Conservation (phyloP, 2,113 vertebrate species). For the Lycaon pictus region DNA sequence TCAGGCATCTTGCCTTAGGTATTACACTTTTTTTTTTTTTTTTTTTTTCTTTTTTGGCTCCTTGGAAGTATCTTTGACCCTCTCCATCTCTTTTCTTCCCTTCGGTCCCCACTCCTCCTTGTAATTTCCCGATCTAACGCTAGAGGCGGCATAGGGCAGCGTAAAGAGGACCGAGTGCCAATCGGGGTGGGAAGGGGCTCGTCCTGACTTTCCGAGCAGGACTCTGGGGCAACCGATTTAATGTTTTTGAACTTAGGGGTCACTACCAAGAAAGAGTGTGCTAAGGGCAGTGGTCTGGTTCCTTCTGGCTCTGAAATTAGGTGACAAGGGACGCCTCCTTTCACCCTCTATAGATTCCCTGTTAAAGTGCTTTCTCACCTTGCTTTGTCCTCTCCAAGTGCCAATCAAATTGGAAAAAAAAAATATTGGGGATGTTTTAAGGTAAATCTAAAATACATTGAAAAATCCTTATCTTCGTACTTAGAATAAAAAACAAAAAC, state of each 20-base stretch:
- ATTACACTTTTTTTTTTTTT: not conserved
- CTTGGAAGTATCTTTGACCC: not conserved
- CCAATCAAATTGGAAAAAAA: slow-evolving; percentile 29
- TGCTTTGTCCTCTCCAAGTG: slow-evolving; percentile 45
- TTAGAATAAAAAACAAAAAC: slow-evolving; percentile 47
- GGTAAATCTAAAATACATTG: slow-evolving; percentile 47
- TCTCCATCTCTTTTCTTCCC: not conserved
- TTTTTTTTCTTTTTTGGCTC: not conserved
- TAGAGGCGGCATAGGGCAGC: slow-evolving; percentile 67
- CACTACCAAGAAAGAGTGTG: not conserved
- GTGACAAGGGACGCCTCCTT: not conserved
- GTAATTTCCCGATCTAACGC: not conserved
- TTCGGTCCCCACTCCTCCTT: not conserved
- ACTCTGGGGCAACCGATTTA: not conserved
- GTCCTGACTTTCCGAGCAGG: not conserved
- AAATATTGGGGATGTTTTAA: not conserved
- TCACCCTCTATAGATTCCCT: not conserved
- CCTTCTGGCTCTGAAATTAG: not conserved
- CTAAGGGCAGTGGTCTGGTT: not conserved
- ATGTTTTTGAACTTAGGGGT: not conserved
- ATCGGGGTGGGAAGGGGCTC: not conserved
- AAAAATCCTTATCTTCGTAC: slow-evolving; percentile 44
- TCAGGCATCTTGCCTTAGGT: not conserved
- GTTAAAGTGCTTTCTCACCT: not conserved
- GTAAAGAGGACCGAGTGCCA: not conserved